Percentiles rank a stretch among this genome's conserved stretches.
Conservation (phyloP, 2,113 vertebrate genomes). For the Stercorarius parasiticus region DNA sequence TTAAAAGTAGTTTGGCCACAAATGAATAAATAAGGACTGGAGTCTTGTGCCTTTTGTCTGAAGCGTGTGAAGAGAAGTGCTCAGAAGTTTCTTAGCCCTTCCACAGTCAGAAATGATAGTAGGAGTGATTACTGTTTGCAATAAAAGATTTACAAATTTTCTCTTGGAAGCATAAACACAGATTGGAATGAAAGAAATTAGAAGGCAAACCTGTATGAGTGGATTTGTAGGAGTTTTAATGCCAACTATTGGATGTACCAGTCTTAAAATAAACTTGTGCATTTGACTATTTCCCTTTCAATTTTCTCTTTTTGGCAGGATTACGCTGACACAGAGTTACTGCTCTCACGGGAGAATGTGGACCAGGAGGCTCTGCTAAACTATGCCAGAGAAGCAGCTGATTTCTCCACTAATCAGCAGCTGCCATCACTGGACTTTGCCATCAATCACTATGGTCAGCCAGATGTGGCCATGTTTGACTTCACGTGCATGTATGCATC, state of each 20-base stretch:
- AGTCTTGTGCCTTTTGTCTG: neutral
- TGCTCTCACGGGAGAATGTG: conserved; percentile 93
- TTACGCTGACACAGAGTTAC: conserved; percentile 89
- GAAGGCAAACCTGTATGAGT: neutral
- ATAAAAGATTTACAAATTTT: neutral
- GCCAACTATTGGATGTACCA: neutral
- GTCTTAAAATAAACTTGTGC: neutral
- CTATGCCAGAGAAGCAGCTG: conserved; percentile 91
- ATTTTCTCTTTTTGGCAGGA: conserved; percentile 77
- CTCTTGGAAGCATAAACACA: neutral
- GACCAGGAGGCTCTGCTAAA: conserved; percentile 92
- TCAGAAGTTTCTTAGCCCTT: neutral
- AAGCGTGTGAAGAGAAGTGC: neutral
- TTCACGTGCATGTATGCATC: conserved; percentile 99
- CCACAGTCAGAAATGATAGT: neutral
- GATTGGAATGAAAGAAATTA: neutral
- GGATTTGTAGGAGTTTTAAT: neutral
- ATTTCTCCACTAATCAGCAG: conserved; percentile 96
- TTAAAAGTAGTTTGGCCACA: neutral
- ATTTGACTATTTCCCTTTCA: neutral
- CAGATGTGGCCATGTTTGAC: conserved; percentile 98
- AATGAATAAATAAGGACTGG: neutral
- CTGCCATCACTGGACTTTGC: conserved; percentile 93
- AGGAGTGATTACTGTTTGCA: neutral
- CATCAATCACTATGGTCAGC: conserved; percentile 98